These are phyloP conservation scores for Myathropa florea DNA, from an alignment of 2,888 invertebrate species.

Conservation along the genomic window DNA sequence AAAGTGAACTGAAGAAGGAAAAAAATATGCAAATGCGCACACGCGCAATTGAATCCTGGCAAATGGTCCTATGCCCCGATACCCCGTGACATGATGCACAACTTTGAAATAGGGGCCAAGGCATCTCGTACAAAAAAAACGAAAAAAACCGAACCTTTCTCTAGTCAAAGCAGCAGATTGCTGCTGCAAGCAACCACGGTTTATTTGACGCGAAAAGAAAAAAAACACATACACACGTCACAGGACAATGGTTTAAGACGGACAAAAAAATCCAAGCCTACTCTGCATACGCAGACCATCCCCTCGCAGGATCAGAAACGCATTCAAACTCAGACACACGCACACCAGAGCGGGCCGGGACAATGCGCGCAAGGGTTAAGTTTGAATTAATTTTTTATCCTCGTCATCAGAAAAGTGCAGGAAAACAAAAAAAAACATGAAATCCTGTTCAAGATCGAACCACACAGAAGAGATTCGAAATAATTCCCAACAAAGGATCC, in stretches of 20 bases:
- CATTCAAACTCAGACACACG: slow-evolving; percentile 33
- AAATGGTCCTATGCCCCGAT: slow-evolving; percentile 40
- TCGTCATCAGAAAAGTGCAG: neutral
- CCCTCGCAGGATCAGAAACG: slow-evolving; percentile 53
- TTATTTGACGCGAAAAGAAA: slow-evolving; percentile 36
- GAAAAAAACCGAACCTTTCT: slow-evolving; percentile 2
- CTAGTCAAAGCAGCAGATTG: neutral
- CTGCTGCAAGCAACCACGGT: slow-evolving; percentile 24
- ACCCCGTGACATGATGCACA: slow-evolving; percentile 48
- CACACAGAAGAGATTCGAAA: slow-evolving; percentile 38
- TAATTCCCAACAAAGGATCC: slow-evolving; percentile 57
- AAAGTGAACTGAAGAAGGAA: neutral
- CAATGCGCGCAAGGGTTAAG: slow-evolving; percentile 67
- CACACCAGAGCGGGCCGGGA: neutral
- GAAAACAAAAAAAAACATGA: slow-evolving; percentile 11
- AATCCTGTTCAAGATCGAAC: slow-evolving; percentile 55
- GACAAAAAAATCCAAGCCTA: slow-evolving; percentile 28
- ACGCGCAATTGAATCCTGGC: slow-evolving; percentile 69
- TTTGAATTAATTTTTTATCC: slow-evolving; percentile 51
- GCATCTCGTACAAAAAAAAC: neutral
- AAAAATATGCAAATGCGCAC: slow-evolving; percentile 59
- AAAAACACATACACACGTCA: neutral
- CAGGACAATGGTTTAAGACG: slow-evolving; percentile 44
- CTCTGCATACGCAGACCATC: slow-evolving; percentile 50
- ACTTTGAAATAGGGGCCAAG: slow-evolving; percentile 49